A percentile compares a stretch with the other conserved stretches of the same genome.
Evolutionary conservation across 2,797 vertebrate genomes (phyloP).

Genomic region (Petrocephalus schoutedeni): DNA sequence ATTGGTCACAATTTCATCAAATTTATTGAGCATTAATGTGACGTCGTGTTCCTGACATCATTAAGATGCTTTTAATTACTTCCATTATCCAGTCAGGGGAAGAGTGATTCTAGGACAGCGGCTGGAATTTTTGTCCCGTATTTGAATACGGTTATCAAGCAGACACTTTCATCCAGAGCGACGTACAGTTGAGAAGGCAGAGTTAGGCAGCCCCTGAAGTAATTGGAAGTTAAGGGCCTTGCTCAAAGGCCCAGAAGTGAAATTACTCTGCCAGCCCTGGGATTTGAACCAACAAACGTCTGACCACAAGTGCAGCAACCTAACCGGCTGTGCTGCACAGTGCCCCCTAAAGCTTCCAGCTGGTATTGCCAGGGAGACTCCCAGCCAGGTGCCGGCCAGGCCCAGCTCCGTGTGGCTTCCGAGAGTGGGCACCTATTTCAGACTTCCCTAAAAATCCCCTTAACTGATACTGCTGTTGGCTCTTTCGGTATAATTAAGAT

Average conservation of each 20-base stretch:
- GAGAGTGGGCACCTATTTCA: background rate
- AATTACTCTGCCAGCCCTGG: background rate
- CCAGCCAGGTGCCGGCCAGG: background rate
- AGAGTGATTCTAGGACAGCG: background rate
- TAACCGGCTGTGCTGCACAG: background rate
- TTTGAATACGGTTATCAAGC: background rate
- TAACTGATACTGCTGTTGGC: background rate
- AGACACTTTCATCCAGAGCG: background rate
- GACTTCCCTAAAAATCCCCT: background rate
- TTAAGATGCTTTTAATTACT: background rate
- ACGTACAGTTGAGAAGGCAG: background rate
- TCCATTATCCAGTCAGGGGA: background rate
- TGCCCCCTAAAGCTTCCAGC: background rate
- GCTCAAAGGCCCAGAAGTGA: background rate
- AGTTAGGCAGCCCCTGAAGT: background rate
- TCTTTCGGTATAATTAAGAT: background rate
- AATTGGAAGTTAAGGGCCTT: background rate
- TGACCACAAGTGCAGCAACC: background rate
- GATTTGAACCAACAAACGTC: background rate
- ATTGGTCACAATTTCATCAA: slow-evolving; percentile 3
- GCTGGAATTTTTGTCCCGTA: background rate
- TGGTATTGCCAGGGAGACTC: background rate
- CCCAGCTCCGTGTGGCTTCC: background rate
- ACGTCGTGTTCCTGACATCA: background rate
- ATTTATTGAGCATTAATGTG: background rate